These are phyloP conservation scores for Fopius arisanus DNA, from an alignment of 1,140 invertebrate genomes.

Conservation along the genomic window DNA sequence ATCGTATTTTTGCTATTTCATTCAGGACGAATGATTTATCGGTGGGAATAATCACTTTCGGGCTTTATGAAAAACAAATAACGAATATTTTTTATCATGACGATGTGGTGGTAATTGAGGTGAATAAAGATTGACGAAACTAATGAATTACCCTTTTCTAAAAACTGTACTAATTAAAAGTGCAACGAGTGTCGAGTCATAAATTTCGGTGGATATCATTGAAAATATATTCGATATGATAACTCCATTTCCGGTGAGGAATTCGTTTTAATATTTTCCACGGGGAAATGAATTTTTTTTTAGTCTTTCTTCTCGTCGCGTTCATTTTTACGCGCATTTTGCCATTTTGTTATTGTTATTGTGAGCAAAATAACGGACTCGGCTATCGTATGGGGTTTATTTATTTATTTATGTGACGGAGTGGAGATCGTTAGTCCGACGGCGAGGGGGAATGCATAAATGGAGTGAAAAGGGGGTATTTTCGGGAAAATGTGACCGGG, in stretches of 20 bases:
- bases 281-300: background rate
- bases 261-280: background rate
- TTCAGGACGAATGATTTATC: background rate
- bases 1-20: too few relatives aligned
- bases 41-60: background rate
- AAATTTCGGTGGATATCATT: background rate
- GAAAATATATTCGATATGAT: background rate
- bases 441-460: background rate
- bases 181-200: background rate
- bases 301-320: background rate
- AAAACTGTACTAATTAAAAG: background rate
- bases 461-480: background rate
- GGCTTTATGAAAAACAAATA: background rate
- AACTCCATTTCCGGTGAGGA: background rate
- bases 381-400: background rate
- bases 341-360: background rate
- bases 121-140: background rate
- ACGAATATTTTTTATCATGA: background rate
- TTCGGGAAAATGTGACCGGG: background rate
- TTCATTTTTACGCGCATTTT: background rate
- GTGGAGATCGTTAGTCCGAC: background rate
- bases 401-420: background rate
- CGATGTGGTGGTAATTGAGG: background rate
- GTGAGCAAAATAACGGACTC: background rate
- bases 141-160: conserved; percentile 1